Percentiles rank a stretch among this genome's conserved stretches.
phyloP scores from a whole-genome alignment of 1,140 invertebrate species.

The Dendrolimus kikuchii region DNA sequence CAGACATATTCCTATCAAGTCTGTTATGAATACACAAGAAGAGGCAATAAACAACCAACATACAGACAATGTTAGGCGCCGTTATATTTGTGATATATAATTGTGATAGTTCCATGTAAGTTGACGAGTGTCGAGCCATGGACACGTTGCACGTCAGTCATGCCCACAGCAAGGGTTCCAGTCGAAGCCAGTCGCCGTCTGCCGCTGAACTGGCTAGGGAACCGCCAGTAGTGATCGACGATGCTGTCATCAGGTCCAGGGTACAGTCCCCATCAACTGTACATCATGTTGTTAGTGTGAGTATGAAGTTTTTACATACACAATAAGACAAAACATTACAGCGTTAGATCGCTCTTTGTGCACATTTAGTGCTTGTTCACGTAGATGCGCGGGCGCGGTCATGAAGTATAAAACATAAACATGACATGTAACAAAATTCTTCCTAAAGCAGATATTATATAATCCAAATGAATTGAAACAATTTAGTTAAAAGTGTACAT shows the following conservation, averaged over 20 bases:
- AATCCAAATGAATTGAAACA: no score
- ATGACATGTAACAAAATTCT: no score
- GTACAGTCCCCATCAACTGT: slow-evolving; percentile 56
- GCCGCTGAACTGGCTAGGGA: slow-evolving; percentile 49
- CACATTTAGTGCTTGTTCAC: slow-evolving; percentile 1
- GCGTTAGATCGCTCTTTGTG: neutral
- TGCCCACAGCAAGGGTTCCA: slow-evolving; percentile 56
- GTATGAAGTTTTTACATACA: slow-evolving; percentile 9
- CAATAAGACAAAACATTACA: neutral
- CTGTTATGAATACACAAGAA: slow-evolving; percentile 20
- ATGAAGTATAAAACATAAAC: no score
- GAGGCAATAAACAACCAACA: neutral
- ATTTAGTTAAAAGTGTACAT: no score
- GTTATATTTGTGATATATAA: neutral
- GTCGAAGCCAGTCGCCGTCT: slow-evolving; percentile 65
- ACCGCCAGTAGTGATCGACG: slow-evolving; percentile 52
- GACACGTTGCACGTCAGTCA: slow-evolving; percentile 54
- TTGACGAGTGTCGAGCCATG: slow-evolving; percentile 25
- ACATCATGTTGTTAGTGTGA: slow-evolving; percentile 52
- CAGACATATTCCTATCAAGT: slow-evolving; percentile 21
- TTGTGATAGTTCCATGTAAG: slow-evolving; percentile 28
- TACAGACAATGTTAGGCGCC: no score
- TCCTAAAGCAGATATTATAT: no score
- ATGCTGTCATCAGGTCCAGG: slow-evolving; percentile 54
- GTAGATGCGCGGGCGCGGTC: neutral